Evolutionary conservation across 92 coral and sea anemone genomes (phyloP).

Genomic region (Isaurus tuberculatus): DNA sequence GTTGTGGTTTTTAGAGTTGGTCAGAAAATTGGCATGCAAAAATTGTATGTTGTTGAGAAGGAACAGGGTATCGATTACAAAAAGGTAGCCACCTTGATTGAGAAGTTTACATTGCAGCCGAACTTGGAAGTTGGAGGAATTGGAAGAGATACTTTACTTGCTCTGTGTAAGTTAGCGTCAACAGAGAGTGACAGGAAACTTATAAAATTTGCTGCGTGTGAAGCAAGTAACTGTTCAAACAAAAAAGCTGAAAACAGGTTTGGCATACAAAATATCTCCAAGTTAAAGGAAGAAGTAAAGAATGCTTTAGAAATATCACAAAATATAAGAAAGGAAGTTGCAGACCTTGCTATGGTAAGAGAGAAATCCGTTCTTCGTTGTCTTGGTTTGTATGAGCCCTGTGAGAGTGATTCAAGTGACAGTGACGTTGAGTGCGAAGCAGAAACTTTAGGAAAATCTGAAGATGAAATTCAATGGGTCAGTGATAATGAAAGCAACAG

Average conservation of each 20-base stretch:
- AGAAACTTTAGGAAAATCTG: constrained; percentile 1
- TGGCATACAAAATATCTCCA: constrained; percentile 16
- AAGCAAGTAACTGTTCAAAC: constrained; percentile 46
- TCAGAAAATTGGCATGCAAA: constrained; percentile 53
- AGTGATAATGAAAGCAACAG: constrained; percentile 32
- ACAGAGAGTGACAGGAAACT: constrained; percentile 65
- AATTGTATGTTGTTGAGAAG: constrained; percentile 66
- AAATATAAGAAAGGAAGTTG: constrained; percentile 52
- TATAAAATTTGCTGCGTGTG: constrained; percentile 60
- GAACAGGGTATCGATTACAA: constrained; percentile 46
- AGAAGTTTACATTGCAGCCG: constrained; percentile 54
- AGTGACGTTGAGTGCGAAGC: constrained; percentile 52
- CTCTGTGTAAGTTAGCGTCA: constrained; percentile 69
- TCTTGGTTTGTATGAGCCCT: constrained; percentile 44
- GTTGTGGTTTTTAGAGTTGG: constrained; percentile 61
- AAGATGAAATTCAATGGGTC: constrained; percentile 28
- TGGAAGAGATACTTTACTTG: constrained; percentile 16
- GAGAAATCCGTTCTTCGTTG: constrained; percentile 57
- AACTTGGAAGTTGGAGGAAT: constrained; percentile 49
- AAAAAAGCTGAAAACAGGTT: constrained; percentile 37
- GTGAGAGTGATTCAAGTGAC: constrained; percentile 30
- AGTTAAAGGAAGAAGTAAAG: constrained; percentile 49
- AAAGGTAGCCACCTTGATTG: constrained; percentile 43
- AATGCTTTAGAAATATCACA: constrained; percentile 39
- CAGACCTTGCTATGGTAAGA: constrained; percentile 48